These are phyloP conservation scores for Oscheius sp. DNA, from an alignment of 2,888 invertebrate species.

Conservation along the genomic window DNA sequence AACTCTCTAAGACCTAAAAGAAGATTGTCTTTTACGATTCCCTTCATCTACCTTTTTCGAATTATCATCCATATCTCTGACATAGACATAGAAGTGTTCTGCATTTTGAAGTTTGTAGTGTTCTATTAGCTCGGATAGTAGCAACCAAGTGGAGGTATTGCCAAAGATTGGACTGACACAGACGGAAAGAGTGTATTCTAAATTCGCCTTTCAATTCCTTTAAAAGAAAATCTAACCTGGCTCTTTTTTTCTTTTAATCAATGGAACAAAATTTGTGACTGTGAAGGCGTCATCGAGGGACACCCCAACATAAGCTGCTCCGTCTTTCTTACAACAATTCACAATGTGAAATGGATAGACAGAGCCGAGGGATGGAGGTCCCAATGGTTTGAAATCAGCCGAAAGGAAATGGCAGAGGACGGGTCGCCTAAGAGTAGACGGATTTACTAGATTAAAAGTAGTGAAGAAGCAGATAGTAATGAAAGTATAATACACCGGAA, in stretches of 20 bases:
- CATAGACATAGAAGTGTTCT: constrained; percentile 28
- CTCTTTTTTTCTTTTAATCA: neutral
- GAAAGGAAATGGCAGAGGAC: constrained; percentile 21
- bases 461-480: too few relatives aligned
- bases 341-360: constrained; percentile 3
- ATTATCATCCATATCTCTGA: constrained; percentile 24
- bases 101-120: constrained; percentile 28
- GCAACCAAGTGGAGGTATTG: constrained; percentile 3
- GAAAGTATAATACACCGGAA: too few relatives aligned
- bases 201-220: neutral
- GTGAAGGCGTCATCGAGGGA: neutral
- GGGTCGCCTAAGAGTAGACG: too few relatives aligned
- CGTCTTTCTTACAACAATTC: constrained; percentile 17
- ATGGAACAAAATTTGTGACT: neutral
- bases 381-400: neutral
- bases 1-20: constrained; percentile 15
- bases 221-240: neutral
- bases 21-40: neutral
- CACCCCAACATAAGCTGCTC: constrained; percentile 7
- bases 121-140: constrained; percentile 24
- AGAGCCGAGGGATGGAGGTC: neutral
- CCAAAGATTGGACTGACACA: constrained; percentile 29
- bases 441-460: too few relatives aligned
- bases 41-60: constrained; percentile 1
- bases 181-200: constrained; percentile 12